Evolutionary conservation across 2,888 invertebrate species (phyloP), one percentile per base, ranked within the genome.

Genomic region (Leptinotarsa peninsularis): DNA sequence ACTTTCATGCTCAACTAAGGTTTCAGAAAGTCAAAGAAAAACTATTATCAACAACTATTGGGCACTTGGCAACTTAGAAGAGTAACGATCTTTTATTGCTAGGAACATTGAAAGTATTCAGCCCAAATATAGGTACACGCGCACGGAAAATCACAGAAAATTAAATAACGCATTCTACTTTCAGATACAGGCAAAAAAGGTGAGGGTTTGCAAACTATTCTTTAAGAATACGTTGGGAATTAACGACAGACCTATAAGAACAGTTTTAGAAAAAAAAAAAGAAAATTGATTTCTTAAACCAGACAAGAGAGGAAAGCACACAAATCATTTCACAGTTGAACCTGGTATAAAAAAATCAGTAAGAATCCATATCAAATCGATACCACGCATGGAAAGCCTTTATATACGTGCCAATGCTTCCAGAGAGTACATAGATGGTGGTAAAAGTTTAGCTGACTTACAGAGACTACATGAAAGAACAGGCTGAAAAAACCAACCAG

Each of bases 341-440:
- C 15, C 21, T 56, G 49, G 18, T 52, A 77, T 83, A 33, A 81
- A 77, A 69, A 54, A 81, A 72, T 77, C 75, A 60, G 78, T 83
- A 21, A 75, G 77, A 66, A 54, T 73, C 33, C 82, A 82, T 73
- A 83, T 84, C 49, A 78, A 84, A 71, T 76, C 79, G 18, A 84
- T 83, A 66, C 81, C 83, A 49, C 67, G 81, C 58, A 81, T 84
- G 70, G 81, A 82, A 70, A 82, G 82, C 60, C 83, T 84, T 68
- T 82, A 84, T 67, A 79, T 82, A 21, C 69, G 82, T 13, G 79
- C 79, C 50, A 76, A 79, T 50, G 80, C 83, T 17, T 76, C 66
- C n/a, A 74, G 78, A 66, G 80, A 83, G 67, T 84, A 78, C 58
- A 82, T 84, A 77, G 83, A 83, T 49, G 84, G 82, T 15, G 81